Percentiles rank a stretch among this genome's conserved stretches.
Evolutionary conservation across 1,140 invertebrate genomes (phyloP).

Genomic region (Tribolium castaneum): DNA sequence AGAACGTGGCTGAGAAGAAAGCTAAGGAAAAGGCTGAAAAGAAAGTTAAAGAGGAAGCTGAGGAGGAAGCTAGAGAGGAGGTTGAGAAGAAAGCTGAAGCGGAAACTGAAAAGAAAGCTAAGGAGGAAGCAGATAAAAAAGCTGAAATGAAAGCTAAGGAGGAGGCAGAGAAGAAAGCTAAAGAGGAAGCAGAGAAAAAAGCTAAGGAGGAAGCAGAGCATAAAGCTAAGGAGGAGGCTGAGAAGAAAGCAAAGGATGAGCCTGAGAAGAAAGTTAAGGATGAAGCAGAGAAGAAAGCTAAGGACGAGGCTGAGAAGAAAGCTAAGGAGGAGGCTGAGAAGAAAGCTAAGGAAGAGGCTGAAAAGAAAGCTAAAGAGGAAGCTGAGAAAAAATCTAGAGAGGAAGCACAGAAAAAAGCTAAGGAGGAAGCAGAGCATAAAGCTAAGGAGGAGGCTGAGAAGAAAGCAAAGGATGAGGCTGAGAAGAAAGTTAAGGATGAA

Average conservation of each 20-base stretch:
- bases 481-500: slow-evolving; percentile 56
- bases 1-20: slow-evolving; percentile 55
- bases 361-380: slow-evolving; percentile 52
- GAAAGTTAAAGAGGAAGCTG: slow-evolving; percentile 62
- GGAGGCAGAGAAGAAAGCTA: slow-evolving; percentile 37
- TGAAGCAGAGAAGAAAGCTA: slow-evolving; percentile 50
- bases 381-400: slow-evolving; percentile 44
- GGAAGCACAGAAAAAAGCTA: slow-evolving; percentile 37
- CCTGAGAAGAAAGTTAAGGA: slow-evolving; percentile 52
- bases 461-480: slow-evolving; percentile 50
- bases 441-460: slow-evolving; percentile 51
- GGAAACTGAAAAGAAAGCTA: slow-evolving; percentile 50
- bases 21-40: slow-evolving; percentile 59
- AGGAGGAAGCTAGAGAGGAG: slow-evolving; percentile 52
- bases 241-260: slow-evolving; percentile 46
- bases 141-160: slow-evolving; percentile 51
- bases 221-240: slow-evolving; percentile 34
- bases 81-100: slow-evolving; percentile 59
- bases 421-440: slow-evolving; percentile 52
- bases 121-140: slow-evolving; percentile 52
- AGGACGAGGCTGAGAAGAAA: slow-evolving; percentile 51
- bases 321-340: slow-evolving; percentile 47
- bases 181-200: slow-evolving; percentile 38
- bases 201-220: slow-evolving; percentile 34
- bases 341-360: slow-evolving; percentile 47